phyloP scores from a whole-genome alignment of 2,797 vertebrate genomes.

The Catostomus latipinnis region DNA sequence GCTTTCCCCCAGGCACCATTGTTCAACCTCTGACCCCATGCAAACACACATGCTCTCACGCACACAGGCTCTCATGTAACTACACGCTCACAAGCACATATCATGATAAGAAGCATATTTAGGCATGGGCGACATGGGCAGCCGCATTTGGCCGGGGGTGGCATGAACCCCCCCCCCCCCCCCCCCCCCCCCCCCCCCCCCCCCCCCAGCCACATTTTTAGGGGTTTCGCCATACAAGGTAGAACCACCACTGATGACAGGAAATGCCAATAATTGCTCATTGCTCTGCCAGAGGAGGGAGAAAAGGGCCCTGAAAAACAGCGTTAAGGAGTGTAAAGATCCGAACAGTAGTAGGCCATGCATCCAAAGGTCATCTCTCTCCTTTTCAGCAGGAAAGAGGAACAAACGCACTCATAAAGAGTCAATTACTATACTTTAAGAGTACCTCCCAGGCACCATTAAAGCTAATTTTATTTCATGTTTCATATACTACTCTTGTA shows the following conservation, averaged over 20 bases:
- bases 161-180: too few species aligned
- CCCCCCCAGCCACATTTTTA: too few species aligned
- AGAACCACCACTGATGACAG: neutral
- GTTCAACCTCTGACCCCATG: slow-evolving; percentile 37
- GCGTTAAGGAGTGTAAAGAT: neutral
- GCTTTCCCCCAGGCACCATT: slow-evolving; percentile 29
- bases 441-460: neutral
- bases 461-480: too few species aligned
- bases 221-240: too few species aligned
- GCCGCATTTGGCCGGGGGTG: too few species aligned
- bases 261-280: slow-evolving; percentile 35
- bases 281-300: slow-evolving; percentile 21
- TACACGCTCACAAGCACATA: slow-evolving; percentile 37
- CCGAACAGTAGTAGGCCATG: neutral
- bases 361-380: slow-evolving; percentile 25
- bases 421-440: slow-evolving; percentile 17
- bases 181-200: too few species aligned
- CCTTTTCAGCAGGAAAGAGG: slow-evolving; percentile 7
- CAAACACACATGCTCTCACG: slow-evolving; percentile 44
- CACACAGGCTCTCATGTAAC: slow-evolving; percentile 30
- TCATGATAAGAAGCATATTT: slow-evolving; percentile 6
- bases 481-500: too few species aligned
- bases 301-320: slow-evolving; percentile 21
- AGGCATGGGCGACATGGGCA: too few species aligned
- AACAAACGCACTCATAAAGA: slow-evolving; percentile 38